phyloP scores from a whole-genome alignment of 2,113 vertebrate species.

The Sinocyclocheilus anshuiensis region DNA sequence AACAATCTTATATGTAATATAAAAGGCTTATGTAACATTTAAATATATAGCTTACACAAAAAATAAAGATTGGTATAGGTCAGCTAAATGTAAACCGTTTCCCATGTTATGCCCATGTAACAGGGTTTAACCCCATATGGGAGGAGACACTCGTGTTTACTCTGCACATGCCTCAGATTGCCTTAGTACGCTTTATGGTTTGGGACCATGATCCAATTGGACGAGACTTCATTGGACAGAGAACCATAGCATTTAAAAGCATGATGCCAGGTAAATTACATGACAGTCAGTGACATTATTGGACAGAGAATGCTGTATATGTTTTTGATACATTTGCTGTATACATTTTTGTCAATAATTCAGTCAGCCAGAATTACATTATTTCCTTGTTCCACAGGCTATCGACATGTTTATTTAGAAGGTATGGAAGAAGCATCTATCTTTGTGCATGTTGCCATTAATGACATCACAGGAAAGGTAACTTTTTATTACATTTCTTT shows the following conservation, averaged over 20 bases:
- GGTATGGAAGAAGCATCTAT: conserved; percentile 93
- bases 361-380: not conserved
- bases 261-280: conserved; percentile 88
- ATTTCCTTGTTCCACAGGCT: conserved; percentile 75
- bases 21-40: too few species aligned
- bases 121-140: conserved; percentile 99
- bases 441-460: conserved; percentile 90
- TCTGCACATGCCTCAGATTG: conserved; percentile 88
- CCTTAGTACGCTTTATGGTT: conserved; percentile 90
- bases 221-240: conserved; percentile 93
- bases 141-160: conserved; percentile 94
- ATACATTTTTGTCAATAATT: not conserved
- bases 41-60: not conserved
- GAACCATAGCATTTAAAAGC: conserved; percentile 89
- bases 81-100: not conserved
- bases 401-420: conserved; percentile 94
- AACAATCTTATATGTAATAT: too few species aligned
- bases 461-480: conserved; percentile 89
- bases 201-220: conserved; percentile 97
- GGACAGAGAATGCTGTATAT: not conserved
- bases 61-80: too few species aligned
- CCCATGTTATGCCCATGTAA: not conserved
- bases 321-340: too few species aligned
- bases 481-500: not conserved
- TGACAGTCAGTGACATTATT: not conserved